phyloP scores from a whole-genome alignment of 2,888 invertebrate species.

The Cerastoderma edule region DNA sequence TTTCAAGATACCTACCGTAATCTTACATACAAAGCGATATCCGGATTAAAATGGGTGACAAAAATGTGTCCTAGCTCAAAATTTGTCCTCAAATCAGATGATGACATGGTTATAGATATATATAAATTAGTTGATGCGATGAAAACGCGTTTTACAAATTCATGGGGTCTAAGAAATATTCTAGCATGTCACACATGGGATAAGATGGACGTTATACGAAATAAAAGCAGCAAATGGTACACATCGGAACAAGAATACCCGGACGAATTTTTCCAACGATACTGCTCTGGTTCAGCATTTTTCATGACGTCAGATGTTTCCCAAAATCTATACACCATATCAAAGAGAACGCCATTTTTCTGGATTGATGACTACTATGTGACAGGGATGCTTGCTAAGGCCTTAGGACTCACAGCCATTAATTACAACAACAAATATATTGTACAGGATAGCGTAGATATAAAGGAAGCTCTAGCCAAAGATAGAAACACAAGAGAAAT shows the following conservation, averaged over 20 bases:
- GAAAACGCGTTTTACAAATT: constrained; percentile 24
- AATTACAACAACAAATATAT: constrained; percentile 72
- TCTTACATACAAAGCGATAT: constrained; percentile 84
- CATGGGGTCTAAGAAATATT: constrained; percentile 47
- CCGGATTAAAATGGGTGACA: constrained; percentile 83
- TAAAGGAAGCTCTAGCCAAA: constrained; percentile 4
- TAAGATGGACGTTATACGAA: constrained; percentile 82
- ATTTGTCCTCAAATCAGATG: constrained; percentile 83
- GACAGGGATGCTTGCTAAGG: constrained; percentile 88
- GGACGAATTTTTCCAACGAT: constrained; percentile 80
- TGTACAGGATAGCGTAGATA: constrained; percentile 51
- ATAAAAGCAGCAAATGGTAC: constrained; percentile 82
- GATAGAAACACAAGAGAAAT: constrained; percentile 8
- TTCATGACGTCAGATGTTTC: constrained; percentile 88
- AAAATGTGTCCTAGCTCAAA: constrained; percentile 77
- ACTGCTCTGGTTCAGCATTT: constrained; percentile 84
- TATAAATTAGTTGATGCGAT: constrained; percentile 80
- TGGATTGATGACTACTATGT: constrained; percentile 96
- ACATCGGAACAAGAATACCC: constrained; percentile 80
- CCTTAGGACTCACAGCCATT: constrained; percentile 62
- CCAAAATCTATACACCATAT: constrained; percentile 86
- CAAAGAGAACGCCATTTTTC: constrained; percentile 88
- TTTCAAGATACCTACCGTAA: constrained; percentile 83
- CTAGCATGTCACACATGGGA: constrained; percentile 79
- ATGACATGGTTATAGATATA: constrained; percentile 84